Conservation (phyloP, 1,140 invertebrate species). For the Aphaenogaster ashmeadi region DNA sequence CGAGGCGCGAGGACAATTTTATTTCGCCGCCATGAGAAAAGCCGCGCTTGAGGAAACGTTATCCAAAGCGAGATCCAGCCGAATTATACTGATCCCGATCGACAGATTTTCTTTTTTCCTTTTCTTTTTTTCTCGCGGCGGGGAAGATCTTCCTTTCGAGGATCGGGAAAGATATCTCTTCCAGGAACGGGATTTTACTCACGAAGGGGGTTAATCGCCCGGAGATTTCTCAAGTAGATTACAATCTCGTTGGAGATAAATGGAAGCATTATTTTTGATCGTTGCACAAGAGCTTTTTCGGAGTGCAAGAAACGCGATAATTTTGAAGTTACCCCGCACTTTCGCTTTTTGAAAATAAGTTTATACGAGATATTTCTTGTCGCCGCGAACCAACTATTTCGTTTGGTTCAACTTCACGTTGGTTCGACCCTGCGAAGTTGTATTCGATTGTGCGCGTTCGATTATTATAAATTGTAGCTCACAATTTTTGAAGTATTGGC, state of each 20-base stretch:
- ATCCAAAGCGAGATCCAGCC: background rate
- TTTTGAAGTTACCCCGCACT: background rate
- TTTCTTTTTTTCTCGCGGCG: background rate
- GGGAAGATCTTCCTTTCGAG: background rate
- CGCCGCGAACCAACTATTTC: background rate
- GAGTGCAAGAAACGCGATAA: background rate
- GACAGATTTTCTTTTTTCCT: no score
- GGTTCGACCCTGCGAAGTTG: background rate
- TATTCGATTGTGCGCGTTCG: background rate
- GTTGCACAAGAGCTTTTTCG: background rate
- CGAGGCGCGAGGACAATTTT: background rate
- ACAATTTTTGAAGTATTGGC: background rate
- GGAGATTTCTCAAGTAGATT: background rate
- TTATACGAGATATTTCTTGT: background rate
- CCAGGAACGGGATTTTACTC: background rate
- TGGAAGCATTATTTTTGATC: background rate
- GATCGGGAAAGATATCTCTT: background rate
- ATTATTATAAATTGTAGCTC: background rate
- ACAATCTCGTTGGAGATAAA: background rate
- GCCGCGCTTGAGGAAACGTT: background rate
- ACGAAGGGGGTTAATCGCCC: background rate
- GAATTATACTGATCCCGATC: background rate
- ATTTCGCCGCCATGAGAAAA: background rate
- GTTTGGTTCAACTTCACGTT: conserved; percentile 20
- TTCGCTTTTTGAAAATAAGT: background rate